These are phyloP conservation scores for Coendou prehensilis DNA, from an alignment of 2,797 vertebrate genomes.

Conservation along the genomic window DNA sequence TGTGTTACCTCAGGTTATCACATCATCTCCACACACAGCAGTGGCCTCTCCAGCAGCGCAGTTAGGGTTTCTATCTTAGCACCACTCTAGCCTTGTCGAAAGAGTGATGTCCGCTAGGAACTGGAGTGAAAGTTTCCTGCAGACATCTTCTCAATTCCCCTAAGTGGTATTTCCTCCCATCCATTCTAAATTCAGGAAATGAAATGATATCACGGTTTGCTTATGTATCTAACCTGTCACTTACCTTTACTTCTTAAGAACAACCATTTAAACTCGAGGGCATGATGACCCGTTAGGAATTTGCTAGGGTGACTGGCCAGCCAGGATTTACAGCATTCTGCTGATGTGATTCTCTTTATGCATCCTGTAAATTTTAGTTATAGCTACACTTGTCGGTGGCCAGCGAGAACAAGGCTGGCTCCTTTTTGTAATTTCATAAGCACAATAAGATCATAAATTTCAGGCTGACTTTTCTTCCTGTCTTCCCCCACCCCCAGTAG, in stretches of 20 bases:
- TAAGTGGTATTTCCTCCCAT: constrained; percentile 21
- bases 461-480: constrained; percentile 44
- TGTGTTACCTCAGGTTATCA: neutral
- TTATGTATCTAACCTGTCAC: constrained; percentile 84
- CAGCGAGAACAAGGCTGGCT: constrained; percentile 78
- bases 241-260: constrained; percentile 77
- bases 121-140: neutral
- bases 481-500: neutral
- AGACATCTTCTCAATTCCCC: constrained; percentile 7
- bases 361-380: constrained; percentile 84
- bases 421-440: constrained; percentile 81
- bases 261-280: constrained; percentile 78
- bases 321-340: constrained; percentile 82
- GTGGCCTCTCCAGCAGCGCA: neutral
- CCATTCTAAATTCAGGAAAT: constrained; percentile 76
- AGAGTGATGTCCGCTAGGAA: neutral
- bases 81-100: neutral
- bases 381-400: constrained; percentile 77
- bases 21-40: neutral
- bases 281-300: constrained; percentile 80
- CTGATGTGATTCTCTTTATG: constrained; percentile 51
- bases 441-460: constrained; percentile 84
- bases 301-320: constrained; percentile 71
- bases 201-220: constrained; percentile 75
- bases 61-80: neutral